A percentile compares a stretch with the other conserved stretches of the same genome.
These are phyloP conservation scores for Arizona elegans DNA, from an alignment of 2,113 vertebrate genomes.

Conservation along the genomic window DNA sequence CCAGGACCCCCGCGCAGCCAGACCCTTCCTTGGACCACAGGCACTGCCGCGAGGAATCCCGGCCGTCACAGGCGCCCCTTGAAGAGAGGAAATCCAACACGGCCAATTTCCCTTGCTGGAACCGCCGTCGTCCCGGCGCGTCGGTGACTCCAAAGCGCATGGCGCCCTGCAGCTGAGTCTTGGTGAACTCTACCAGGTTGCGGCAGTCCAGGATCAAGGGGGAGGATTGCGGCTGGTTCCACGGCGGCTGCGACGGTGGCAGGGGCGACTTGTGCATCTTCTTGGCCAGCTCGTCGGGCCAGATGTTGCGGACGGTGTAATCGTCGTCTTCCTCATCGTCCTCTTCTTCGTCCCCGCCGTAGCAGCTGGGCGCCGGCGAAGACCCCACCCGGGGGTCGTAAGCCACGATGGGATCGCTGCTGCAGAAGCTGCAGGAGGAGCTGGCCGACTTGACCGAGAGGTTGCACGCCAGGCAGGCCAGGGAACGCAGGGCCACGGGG, in stretches of 20 bases:
- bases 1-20: conserved; percentile 53
- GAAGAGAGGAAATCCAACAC: conserved; percentile 74
- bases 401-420: conserved; percentile 84
- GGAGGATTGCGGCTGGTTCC: conserved; percentile 34
- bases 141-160: conserved; percentile 52
- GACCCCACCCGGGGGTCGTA: conserved; percentile 74
- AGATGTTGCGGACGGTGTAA: conserved; percentile 78
- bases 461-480: conserved; percentile 76
- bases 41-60: conserved; percentile 66
- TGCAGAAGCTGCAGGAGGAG: conserved; percentile 83
- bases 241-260: conserved; percentile 55
- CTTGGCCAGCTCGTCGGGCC: conserved; percentile 80
- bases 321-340: conserved; percentile 61
- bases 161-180: conserved; percentile 58
- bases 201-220: conserved; percentile 75
- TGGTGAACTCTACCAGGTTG: conserved; percentile 71
- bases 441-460: conserved; percentile 75
- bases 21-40: conserved; percentile 60
- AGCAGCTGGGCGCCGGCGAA: conserved; percentile 57
- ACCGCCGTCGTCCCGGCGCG: conserved; percentile 64
- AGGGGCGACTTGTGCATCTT: conserved; percentile 76
- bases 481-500: conserved; percentile 52
- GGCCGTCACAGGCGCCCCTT: conserved; percentile 55
- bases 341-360: conserved; percentile 68
- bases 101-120: conserved; percentile 77